Evolutionary conservation across 2,113 vertebrate genomes (phyloP).

Genomic region (Sphyrna mokarran): DNA sequence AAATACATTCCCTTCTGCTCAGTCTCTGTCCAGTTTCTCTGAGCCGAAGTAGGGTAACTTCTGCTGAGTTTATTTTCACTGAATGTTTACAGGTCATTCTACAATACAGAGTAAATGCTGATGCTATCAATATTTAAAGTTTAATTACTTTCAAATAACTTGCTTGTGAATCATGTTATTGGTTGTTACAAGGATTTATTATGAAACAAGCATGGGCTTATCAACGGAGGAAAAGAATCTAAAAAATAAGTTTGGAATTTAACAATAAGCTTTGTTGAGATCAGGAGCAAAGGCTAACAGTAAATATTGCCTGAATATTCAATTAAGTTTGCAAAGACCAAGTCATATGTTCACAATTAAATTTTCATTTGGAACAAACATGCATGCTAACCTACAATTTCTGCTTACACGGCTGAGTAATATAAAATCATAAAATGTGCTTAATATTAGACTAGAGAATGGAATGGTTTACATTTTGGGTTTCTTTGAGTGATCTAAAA

Average conservation of each 20-base stretch:
- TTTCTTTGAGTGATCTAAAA: neutral
- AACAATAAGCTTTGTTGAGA: neutral
- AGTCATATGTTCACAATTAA: neutral
- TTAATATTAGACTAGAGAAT: neutral
- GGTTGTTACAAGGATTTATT: neutral
- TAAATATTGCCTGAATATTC: slow-evolving; percentile 6
- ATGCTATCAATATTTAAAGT: neutral
- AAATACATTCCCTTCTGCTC: neutral
- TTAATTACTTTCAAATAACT: neutral
- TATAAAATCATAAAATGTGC: neutral
- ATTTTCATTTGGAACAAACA: neutral
- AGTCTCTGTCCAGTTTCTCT: neutral
- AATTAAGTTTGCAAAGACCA: neutral
- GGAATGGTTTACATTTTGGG: neutral
- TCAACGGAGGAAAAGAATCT: neutral
- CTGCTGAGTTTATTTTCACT: neutral
- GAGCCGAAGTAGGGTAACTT: neutral
- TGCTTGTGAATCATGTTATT: neutral
- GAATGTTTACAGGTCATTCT: neutral
- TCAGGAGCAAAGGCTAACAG: neutral
- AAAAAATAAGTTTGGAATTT: neutral
- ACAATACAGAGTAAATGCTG: neutral
- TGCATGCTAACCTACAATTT: neutral
- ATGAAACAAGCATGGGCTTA: neutral
- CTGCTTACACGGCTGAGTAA: neutral